Evolutionary conservation across 2,888 invertebrate species (phyloP).

Genomic region (Eudemis profundana): DNA sequence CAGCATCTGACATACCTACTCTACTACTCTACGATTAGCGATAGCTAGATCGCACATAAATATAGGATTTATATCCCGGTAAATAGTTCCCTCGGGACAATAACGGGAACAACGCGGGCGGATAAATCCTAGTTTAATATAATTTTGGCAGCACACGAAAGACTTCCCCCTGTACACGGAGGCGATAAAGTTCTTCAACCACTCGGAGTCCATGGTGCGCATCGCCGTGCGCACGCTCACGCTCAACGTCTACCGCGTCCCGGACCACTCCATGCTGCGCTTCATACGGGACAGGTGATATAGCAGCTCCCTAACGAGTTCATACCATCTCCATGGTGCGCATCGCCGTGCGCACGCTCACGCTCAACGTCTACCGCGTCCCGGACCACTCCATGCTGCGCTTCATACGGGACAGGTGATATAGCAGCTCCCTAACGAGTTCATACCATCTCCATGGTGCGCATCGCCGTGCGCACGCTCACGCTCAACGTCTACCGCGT

Average conservation of each 20-base stretch:
- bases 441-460: constrained; percentile 99
- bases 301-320: too few species aligned
- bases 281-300: constrained; percentile 94
- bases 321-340: constrained; percentile 99
- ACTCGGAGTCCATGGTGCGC: constrained; percentile 99
- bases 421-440: too few species aligned
- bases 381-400: constrained; percentile 97
- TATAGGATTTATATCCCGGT: too few species aligned
- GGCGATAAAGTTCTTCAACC: constrained; percentile 99
- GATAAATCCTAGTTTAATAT: too few species aligned
- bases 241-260: constrained; percentile 97
- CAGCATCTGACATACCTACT: too few species aligned
- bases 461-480: constrained; percentile 98
- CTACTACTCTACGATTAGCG: too few species aligned
- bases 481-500: constrained; percentile 98
- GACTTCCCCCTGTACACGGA: constrained; percentile 99
- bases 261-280: constrained; percentile 96
- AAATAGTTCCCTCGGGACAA: too few species aligned
- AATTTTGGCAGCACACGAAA: constrained; percentile 93
- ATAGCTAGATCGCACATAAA: too few species aligned
- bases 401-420: constrained; percentile 94
- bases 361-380: constrained; percentile 98
- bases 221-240: constrained; percentile 99
- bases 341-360: constrained; percentile 98
- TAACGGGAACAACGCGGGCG: too few species aligned